Percentiles rank a stretch among this genome's conserved stretches.
Conservation (phyloP, 2,113 vertebrate species). For the Calidris pygmaea region DNA sequence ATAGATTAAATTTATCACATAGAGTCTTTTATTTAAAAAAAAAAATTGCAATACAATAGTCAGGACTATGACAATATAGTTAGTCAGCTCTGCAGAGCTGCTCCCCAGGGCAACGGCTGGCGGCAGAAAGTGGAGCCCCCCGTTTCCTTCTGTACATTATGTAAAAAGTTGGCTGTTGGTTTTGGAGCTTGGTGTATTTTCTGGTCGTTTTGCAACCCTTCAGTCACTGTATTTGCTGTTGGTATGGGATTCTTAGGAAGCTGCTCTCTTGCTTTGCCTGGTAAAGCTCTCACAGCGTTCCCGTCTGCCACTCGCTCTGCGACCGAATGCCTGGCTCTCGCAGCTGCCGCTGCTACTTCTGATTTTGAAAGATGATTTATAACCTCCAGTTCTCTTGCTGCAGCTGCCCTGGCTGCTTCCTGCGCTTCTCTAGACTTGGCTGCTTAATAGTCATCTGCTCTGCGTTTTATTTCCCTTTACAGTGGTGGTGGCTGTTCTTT, state of each 20-base stretch:
- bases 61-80: neutral
- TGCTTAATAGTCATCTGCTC: neutral
- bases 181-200: neutral
- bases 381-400: accelerated
- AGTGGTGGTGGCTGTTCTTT: neutral
- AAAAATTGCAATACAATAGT: neutral
- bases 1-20: neutral
- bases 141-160: neutral
- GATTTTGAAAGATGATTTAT: neutral
- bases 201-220: neutral
- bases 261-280: neutral
- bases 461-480: neutral
- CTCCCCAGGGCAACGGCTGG: neutral
- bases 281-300: neutral
- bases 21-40: neutral
- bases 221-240: neutral
- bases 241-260: neutral
- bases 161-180: neutral
- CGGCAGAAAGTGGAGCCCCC: neutral
- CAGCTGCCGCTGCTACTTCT: neutral
- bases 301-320: neutral
- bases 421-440: neutral
- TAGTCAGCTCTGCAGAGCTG: neutral
- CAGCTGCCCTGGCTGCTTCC: neutral
- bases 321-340: neutral